A percentile compares a stretch with the other conserved stretches of the same genome.
These are phyloP conservation scores for Pristionchus exspectatus DNA, from an alignment of 2,888 invertebrate genomes.

Conservation along the genomic window DNA sequence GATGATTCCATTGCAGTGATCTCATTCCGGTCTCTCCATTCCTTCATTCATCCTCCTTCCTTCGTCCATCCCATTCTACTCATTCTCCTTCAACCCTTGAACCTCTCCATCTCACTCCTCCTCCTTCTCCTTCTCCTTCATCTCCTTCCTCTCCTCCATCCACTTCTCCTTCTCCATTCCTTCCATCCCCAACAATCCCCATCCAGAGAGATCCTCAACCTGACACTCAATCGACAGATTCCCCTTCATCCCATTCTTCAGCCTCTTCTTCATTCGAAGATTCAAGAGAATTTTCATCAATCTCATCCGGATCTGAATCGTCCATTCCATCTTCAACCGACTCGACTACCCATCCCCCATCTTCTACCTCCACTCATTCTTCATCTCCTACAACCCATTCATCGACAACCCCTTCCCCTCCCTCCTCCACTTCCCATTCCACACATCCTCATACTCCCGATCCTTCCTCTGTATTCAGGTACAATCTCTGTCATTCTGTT, in stretches of 20 bases:
- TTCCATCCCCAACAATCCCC: no score
- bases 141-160: neutral
- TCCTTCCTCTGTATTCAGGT: slow-evolving; percentile 25
- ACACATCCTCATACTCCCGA: neutral
- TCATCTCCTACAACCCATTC: neutral
- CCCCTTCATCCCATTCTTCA: neutral
- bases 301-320: neutral
- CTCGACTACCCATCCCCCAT: neutral
- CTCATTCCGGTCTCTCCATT: slow-evolving; percentile 18
- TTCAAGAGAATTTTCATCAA: neutral
- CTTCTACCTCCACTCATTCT: neutral
- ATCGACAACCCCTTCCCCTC: neutral
- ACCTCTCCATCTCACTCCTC: slow-evolving; percentile 18
- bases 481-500: slow-evolving; percentile 17
- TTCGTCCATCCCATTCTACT: neutral
- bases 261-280: neutral
- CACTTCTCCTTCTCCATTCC: neutral
- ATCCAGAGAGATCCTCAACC: neutral
- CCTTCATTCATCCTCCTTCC: slow-evolving; percentile 4
- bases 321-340: neutral
- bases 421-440: neutral
- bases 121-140: neutral
- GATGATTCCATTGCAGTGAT: slow-evolving; percentile 7
- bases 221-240: neutral
- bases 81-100: neutral